A percentile compares a stretch with the other conserved stretches of the same genome.
Conservation (phyloP, 2,888 invertebrate species). For the Trichogramma evanescens region DNA sequence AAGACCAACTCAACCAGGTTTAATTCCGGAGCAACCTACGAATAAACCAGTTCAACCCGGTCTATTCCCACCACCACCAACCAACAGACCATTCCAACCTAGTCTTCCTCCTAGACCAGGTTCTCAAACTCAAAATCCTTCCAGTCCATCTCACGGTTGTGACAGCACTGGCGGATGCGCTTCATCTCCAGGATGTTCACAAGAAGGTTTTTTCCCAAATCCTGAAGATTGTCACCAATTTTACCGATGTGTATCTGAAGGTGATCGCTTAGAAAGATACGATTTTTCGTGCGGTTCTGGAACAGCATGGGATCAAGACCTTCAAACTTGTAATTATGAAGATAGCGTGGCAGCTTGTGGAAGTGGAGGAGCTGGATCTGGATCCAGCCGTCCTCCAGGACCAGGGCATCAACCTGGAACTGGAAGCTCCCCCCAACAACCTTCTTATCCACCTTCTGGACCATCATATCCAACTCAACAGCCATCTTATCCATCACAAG, state of each 20-base stretch:
- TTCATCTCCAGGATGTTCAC: conserved; percentile 22
- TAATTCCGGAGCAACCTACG: too few relatives aligned
- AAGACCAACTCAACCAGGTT: background rate
- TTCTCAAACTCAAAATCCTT: conserved; percentile 17
- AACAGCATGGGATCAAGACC: conserved; percentile 64
- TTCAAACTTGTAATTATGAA: conserved; percentile 57
- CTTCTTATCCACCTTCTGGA: conserved; percentile 2
- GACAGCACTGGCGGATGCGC: conserved; percentile 23
- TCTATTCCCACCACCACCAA: background rate
- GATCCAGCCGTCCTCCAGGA: background rate
- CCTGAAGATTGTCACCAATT: conserved; percentile 64
- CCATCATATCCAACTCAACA: conserved; percentile 6
- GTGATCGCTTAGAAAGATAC: conserved; percentile 48
- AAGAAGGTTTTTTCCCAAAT: conserved; percentile 66
- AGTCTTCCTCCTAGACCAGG: conserved; percentile 23
- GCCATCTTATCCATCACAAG: background rate
- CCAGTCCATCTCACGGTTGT: background rate
- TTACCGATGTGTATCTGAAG: conserved; percentile 66
- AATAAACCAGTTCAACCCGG: background rate
- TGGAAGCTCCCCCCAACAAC: background rate
- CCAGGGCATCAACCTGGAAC: conserved; percentile 4
- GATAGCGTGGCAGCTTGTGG: conserved; percentile 47
- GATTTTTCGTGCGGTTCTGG: conserved; percentile 61
- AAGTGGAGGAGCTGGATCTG: conserved; percentile 12
- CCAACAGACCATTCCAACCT: conserved; percentile 27